Evolutionary conservation across 2,113 vertebrate genomes (phyloP).

Genomic region (Pseudorectes ferrugineus): DNA sequence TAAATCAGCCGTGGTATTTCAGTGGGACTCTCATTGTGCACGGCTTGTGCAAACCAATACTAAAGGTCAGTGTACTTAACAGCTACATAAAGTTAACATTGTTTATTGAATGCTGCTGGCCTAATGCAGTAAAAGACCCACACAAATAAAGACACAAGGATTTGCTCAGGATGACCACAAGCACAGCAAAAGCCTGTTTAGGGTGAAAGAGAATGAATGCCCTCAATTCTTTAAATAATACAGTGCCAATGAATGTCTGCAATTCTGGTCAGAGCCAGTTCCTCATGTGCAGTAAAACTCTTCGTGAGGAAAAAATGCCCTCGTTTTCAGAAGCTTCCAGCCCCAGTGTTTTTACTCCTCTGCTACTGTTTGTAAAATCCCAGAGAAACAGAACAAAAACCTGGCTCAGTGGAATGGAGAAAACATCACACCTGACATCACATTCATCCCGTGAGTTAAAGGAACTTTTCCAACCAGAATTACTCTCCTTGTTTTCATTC

Average conservation of each 20-base stretch:
- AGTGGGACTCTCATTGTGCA: background rate
- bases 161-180: slow-evolving; percentile 22
- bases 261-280: background rate
- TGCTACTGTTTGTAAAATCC: background rate
- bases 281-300: background rate
- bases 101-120: background rate
- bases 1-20: slow-evolving; percentile 7
- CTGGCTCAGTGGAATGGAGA: background rate
- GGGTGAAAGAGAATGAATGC: background rate
- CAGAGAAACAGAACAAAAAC: slow-evolving; percentile 3
- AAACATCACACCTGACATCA: background rate
- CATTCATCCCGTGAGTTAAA: background rate
- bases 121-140: background rate
- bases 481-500: background rate
- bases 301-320: background rate
- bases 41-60: slow-evolving; percentile 11
- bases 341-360: background rate
- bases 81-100: slow-evolving; percentile 24
- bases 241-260: background rate
- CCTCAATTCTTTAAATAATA: background rate
- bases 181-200: background rate
- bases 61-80: slow-evolving; percentile 56
- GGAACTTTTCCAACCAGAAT: background rate
- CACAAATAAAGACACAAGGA: background rate
- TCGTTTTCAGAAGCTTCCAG: background rate